Conservation (phyloP, 2,888 invertebrate species). For the Lycocerus yunnanus region DNA sequence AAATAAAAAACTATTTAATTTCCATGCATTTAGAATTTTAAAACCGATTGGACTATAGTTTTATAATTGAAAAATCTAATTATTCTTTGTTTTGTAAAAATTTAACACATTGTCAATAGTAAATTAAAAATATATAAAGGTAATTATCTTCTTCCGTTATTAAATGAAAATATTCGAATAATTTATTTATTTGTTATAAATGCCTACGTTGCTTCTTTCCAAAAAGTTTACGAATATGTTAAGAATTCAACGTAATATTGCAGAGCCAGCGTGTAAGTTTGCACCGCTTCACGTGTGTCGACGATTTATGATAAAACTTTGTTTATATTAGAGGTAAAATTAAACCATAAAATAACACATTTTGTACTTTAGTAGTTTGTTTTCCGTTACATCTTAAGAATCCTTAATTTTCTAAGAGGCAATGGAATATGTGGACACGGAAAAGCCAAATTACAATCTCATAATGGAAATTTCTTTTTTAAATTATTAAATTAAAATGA, state of each 20-base stretch:
- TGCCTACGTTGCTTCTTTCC: slow-evolving; percentile 10
- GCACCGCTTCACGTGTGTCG: slow-evolving; percentile 38
- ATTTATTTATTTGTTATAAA: slow-evolving; percentile 6
- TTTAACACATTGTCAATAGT: background rate
- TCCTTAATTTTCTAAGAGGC: slow-evolving; percentile 35
- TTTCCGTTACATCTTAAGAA: slow-evolving; percentile 38
- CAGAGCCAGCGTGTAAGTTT: slow-evolving; percentile 27
- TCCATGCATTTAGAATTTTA: background rate
- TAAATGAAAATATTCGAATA: background rate
- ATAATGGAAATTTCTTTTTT: background rate
- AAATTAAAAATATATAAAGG: background rate
- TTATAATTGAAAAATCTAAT: background rate
- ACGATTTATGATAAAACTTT: slow-evolving; percentile 44
- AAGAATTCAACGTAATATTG: slow-evolving; percentile 26
- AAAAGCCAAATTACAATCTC: background rate
- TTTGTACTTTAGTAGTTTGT: slow-evolving; percentile 34
- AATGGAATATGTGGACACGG: background rate
- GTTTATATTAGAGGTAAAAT: slow-evolving; percentile 38
- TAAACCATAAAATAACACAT: slow-evolving; percentile 39
- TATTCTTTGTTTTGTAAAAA: background rate
- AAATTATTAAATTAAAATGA: background rate
- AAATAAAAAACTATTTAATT: background rate
- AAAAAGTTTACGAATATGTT: slow-evolving; percentile 25
- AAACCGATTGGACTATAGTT: background rate
- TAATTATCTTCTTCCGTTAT: background rate